Base-by-base conservation (phyloP, 2,113 vertebrate species). In the Alosa alosa region DNA sequence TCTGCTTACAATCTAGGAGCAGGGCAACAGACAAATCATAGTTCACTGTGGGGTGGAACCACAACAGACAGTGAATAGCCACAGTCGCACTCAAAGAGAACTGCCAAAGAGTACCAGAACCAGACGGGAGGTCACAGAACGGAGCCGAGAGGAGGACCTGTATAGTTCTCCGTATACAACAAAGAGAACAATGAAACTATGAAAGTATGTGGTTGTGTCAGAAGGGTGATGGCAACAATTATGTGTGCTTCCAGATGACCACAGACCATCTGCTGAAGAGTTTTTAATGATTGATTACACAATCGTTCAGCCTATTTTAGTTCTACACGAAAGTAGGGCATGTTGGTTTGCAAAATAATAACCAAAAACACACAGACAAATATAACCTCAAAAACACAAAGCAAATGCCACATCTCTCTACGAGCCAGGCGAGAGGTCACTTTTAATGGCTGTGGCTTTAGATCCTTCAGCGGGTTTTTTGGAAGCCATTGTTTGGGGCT, bases 221-320 rank as follows among this genome's bases (percentile, higher is more conserved):
- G 36, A 39, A 39, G n/a, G 22, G 60, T n/a, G 60, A 36, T 78
- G 72, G 72, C 72, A 78, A 17, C 13, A 17, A 78, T 78, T 31
- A 17, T 17, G 15, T 78, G 31, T 78, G 9, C 25, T 39, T 78
- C 31, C 31, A 78, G 36, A 78, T 17, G 13, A 78, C 72, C 72
- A 78, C 72, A 78, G 36, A 15, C 8, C 68, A 75, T 75, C 68
- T 75, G 68, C 9, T 75, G 68, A 15, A 15, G 68, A 17, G 25
- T 78, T 78, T 78, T 78, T 78, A 78, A 78, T 78, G 72, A 78
- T 15, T 78, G 72, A 17, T 31, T 78, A 72, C 64, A 31, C 6
- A 15, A 52, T 22, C 22, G 6, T 36, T 36, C 68, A 75, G 68
- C 13, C 15, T 78, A 41, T 78, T 78, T 4, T 49, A 2, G 72